Evolutionary conservation across 2,113 vertebrate species (phyloP).

Genomic region (Gallinago media): DNA sequence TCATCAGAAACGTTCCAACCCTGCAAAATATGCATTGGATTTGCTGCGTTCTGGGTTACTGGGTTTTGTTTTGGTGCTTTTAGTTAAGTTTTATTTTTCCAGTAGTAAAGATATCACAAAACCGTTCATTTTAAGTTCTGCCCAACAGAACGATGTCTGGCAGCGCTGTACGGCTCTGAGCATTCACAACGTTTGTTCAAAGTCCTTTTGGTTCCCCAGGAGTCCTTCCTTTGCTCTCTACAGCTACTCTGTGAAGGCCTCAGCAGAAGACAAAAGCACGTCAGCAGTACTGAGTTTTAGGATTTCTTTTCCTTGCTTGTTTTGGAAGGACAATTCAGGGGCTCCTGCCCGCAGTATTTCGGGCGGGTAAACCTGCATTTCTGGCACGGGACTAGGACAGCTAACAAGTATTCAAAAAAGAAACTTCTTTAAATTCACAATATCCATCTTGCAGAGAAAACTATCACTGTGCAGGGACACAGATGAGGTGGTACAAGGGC

Average conservation of each 20-base stretch:
- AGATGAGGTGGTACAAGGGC: background rate
- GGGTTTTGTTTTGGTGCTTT: background rate
- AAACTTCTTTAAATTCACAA: constrained; percentile 17
- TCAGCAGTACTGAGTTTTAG: background rate
- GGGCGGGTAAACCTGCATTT: background rate
- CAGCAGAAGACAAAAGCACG: background rate
- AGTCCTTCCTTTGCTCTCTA: background rate
- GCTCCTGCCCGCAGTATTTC: background rate
- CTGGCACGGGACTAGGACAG: background rate
- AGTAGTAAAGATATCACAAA: background rate
- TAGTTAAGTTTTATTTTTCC: background rate
- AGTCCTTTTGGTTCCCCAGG: background rate
- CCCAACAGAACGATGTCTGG: background rate
- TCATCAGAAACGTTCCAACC: background rate
- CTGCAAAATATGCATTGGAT: background rate
- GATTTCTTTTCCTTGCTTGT: background rate
- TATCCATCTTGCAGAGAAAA: background rate
- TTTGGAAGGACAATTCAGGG: background rate
- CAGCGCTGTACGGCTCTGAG: background rate
- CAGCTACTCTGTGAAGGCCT: background rate
- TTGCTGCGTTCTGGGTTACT: background rate
- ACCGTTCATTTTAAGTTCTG: background rate
- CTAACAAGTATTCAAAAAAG: background rate
- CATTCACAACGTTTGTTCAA: background rate
- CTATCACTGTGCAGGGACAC: background rate